A percentile compares a stretch with the other conserved stretches of the same genome.
phyloP scores from a whole-genome alignment of 2,113 vertebrate genomes.

The Chionomys nivalis region DNA sequence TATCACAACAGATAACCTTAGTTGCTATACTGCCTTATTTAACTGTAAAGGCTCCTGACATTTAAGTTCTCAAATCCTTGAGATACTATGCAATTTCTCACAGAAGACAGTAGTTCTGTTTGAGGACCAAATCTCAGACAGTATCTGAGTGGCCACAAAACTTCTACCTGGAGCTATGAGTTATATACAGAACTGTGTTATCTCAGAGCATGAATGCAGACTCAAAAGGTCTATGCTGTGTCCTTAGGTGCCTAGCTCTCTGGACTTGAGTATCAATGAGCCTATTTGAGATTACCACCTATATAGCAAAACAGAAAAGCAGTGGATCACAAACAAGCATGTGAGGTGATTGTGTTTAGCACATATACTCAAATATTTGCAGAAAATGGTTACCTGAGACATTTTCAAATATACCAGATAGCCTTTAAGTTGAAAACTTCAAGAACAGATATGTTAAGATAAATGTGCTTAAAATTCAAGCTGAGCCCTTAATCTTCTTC shows the following conservation, averaged over 20 bases:
- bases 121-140: background rate
- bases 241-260: background rate
- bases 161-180: background rate
- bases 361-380: background rate
- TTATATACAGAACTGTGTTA: background rate
- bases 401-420: slow-evolving; percentile 15
- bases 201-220: background rate
- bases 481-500: background rate
- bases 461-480: too few relatives aligned
- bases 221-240: background rate
- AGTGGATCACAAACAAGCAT: background rate
- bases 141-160: background rate
- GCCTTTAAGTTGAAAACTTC: slow-evolving; percentile 43
- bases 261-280: background rate
- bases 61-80: background rate
- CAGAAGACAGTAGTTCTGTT: background rate
- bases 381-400: background rate
- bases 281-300: background rate
- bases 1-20: background rate
- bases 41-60: background rate
- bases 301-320: slow-evolving; percentile 24
- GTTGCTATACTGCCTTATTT: background rate
- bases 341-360: background rate
- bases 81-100: background rate
- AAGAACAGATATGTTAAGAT: background rate